Evolutionary conservation across 64 coral and sea anemone genomes (phyloP).

Genomic region (Catalaphyllia jardinei): DNA sequence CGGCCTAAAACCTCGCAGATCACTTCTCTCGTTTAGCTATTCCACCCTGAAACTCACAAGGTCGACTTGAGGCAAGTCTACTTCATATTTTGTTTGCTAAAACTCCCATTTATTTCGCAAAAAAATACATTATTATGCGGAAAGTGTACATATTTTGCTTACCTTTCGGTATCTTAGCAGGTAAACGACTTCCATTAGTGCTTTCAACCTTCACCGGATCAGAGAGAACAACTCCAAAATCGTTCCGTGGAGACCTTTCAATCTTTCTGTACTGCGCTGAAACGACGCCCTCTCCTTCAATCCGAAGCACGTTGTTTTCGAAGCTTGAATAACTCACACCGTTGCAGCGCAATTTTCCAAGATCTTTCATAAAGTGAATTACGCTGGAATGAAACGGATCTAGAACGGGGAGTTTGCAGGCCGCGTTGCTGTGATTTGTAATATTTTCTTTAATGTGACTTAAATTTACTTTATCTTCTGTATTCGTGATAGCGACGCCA

Average conservation of each 20-base stretch:
- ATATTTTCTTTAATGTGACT: background rate
- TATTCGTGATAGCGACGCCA: no score
- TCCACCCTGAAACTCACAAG: no score
- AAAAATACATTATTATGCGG: no score
- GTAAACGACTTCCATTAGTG: no score
- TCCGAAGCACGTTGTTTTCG: constrained; percentile 40
- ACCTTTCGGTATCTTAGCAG: no score
- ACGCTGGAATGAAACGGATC: constrained; percentile 45
- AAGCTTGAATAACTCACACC: constrained; percentile 22
- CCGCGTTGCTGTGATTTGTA: background rate
- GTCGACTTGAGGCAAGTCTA: no score
- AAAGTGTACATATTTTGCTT: no score
- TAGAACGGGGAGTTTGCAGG: constrained; percentile 33
- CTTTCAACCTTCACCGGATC: constrained; percentile 10
- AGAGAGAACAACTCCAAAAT: constrained; percentile 31
- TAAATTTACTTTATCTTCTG: no score
- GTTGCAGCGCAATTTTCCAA: constrained; percentile 6
- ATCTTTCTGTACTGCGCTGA: constrained; percentile 43
- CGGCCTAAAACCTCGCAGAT: no score
- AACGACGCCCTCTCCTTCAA: constrained; percentile 31
- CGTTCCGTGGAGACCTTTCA: constrained; percentile 6
- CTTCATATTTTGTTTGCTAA: no score
- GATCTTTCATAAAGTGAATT: constrained; percentile 31
- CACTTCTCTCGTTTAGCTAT: no score
- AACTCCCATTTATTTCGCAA: no score